phyloP scores from a whole-genome alignment of 2,888 invertebrate genomes.

The Siphlonurus alternatus region DNA sequence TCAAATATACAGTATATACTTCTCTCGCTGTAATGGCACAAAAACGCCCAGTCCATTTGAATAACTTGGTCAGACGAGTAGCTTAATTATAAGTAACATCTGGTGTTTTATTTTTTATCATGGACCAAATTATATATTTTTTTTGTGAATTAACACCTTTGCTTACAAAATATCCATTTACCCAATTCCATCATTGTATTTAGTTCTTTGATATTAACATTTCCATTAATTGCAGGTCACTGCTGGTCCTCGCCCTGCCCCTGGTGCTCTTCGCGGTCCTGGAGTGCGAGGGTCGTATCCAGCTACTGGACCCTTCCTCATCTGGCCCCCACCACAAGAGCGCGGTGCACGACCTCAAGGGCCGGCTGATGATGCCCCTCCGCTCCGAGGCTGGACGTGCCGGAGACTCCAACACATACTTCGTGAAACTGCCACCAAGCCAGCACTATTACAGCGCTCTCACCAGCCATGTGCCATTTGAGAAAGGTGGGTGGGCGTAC shows the following conservation, averaged over 20 bases:
- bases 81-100: too few relatives aligned
- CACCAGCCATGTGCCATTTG: slow-evolving; percentile 39
- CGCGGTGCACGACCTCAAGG: not conserved
- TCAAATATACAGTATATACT: too few relatives aligned
- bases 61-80: too few relatives aligned
- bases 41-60: too few relatives aligned
- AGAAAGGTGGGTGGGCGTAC: slow-evolving; percentile 24
- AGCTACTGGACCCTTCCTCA: not conserved
- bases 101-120: too few relatives aligned
- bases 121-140: too few relatives aligned
- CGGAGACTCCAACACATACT: slow-evolving; percentile 65
- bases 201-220: too few relatives aligned
- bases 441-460: slow-evolving; percentile 50
- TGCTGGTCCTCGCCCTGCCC: not conserved
- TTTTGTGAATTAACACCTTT: too few relatives aligned
- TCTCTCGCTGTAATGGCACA: too few relatives aligned
- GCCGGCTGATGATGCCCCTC: not conserved
- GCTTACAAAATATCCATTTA: too few relatives aligned
- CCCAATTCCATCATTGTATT: too few relatives aligned
- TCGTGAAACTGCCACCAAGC: slow-evolving; percentile 73
- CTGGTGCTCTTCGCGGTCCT: not conserved
- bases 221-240: too few relatives aligned
- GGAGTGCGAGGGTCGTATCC: not conserved
- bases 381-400: not conserved
- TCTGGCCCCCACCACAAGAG: not conserved